phyloP scores from a whole-genome alignment of 2,797 vertebrate species.

The Microctenopoma lineatum region DNA sequence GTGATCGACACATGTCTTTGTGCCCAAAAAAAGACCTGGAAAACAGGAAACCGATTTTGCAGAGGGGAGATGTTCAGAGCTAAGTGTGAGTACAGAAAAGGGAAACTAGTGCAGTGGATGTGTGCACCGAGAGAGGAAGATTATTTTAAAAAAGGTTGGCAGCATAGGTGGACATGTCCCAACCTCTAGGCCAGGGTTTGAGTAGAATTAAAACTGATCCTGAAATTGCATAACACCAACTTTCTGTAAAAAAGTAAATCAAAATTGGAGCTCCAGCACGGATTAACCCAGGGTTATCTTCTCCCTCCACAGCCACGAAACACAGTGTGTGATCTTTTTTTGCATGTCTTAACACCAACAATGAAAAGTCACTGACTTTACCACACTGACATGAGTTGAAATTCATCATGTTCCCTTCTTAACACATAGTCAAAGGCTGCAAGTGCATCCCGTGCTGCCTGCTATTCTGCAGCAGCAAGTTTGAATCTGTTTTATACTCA shows the following conservation, averaged over 20 bases:
- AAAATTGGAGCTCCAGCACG: background rate
- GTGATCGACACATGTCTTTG: conserved; percentile 23
- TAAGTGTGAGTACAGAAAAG: background rate
- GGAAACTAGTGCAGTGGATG: background rate
- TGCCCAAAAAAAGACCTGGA: conserved; percentile 2
- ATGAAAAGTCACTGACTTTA: background rate
- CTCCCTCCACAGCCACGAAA: background rate
- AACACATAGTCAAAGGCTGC: no score
- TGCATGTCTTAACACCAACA: background rate
- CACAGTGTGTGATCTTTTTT: background rate
- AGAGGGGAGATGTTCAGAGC: background rate
- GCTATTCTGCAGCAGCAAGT: background rate
- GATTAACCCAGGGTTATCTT: background rate
- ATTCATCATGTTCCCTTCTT: background rate
- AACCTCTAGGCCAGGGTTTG: no score
- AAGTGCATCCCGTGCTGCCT: background rate
- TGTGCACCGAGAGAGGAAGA: background rate
- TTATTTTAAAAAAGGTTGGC: background rate
- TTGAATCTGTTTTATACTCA: background rate
- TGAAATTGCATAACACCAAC: no score
- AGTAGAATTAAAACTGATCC: no score
- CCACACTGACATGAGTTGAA: background rate
- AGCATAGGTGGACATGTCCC: background rate
- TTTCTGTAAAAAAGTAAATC: no score
- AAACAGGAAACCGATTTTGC: conserved; percentile 3